These are phyloP conservation scores for Oryzias javanicus DNA, from an alignment of 2,113 vertebrate species.

Conservation along the genomic window DNA sequence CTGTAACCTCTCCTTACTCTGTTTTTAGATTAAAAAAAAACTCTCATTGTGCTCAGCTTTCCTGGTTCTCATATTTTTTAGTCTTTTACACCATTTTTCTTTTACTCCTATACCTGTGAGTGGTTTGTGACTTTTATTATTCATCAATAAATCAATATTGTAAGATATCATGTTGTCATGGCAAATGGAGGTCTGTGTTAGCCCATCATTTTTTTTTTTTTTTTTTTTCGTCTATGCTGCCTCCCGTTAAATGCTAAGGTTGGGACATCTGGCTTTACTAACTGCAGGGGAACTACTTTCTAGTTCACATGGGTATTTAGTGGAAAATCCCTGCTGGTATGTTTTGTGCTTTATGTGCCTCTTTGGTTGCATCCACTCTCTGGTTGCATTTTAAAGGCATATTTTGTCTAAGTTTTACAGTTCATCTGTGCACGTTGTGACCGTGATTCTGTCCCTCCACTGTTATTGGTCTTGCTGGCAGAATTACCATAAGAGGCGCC, in stretches of 20 bases:
- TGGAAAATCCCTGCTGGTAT: slow-evolving; percentile 62
- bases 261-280: slow-evolving; percentile 63
- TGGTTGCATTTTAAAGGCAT: slow-evolving; percentile 22
- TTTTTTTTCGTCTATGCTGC: slow-evolving; percentile 13
- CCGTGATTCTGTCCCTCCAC: slow-evolving; percentile 3
- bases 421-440: slow-evolving; percentile 28
- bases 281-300: slow-evolving; percentile 42
- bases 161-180: no score
- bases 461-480: slow-evolving; percentile 44
- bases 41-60: slow-evolving; percentile 21
- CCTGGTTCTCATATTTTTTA: slow-evolving; percentile 11
- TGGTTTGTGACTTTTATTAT: not conserved
- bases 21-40: slow-evolving; percentile 11
- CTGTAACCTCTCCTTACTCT: slow-evolving; percentile 55
- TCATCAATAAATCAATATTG: not conserved
- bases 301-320: slow-evolving; percentile 45
- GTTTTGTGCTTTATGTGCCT: slow-evolving; percentile 38
- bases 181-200: no score
- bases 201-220: no score
- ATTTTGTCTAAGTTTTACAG: slow-evolving; percentile 26
- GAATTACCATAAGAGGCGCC: slow-evolving; percentile 36
- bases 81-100: no score
- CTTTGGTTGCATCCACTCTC: slow-evolving; percentile 32
- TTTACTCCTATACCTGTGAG: no score
- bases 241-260: slow-evolving; percentile 56